These are phyloP conservation scores for Cataglyphis altisquamis DNA, from an alignment of 2,888 invertebrate genomes.

Conservation along the genomic window DNA sequence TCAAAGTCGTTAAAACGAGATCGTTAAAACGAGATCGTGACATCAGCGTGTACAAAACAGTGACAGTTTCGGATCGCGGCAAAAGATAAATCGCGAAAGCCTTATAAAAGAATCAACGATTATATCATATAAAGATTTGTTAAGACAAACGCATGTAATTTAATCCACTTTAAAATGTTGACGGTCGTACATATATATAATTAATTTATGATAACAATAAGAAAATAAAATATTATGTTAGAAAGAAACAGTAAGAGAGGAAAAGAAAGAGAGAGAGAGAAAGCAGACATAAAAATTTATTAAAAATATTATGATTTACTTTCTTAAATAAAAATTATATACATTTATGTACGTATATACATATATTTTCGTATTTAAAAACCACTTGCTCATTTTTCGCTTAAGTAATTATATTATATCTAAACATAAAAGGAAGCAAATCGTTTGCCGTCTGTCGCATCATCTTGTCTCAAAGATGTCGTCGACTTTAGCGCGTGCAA, in stretches of 20 bases:
- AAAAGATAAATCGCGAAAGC: neutral
- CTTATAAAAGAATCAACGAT: neutral
- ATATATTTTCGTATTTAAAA: neutral
- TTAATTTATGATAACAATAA: neutral
- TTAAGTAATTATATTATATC: neutral
- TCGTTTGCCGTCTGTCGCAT: neutral
- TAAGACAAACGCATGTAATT: neutral
- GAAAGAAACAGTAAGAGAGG: neutral
- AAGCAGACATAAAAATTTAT: neutral
- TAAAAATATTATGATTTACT: neutral
- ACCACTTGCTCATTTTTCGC: neutral
- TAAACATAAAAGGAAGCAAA: neutral
- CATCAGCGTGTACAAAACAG: neutral
- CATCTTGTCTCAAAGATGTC: neutral
- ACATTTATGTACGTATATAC: neutral
- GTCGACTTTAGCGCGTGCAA: conserved; percentile 34
- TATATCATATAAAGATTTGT: neutral
- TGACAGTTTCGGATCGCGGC: neutral
- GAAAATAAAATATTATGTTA: neutral
- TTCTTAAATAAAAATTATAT: neutral
- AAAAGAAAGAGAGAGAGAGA: no score
- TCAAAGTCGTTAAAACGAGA: neutral
- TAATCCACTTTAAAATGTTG: neutral
- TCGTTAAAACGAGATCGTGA: neutral
- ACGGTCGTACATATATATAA: neutral